phyloP scores from a whole-genome alignment of 2,113 vertebrate species.

The Sturnus vulgaris region DNA sequence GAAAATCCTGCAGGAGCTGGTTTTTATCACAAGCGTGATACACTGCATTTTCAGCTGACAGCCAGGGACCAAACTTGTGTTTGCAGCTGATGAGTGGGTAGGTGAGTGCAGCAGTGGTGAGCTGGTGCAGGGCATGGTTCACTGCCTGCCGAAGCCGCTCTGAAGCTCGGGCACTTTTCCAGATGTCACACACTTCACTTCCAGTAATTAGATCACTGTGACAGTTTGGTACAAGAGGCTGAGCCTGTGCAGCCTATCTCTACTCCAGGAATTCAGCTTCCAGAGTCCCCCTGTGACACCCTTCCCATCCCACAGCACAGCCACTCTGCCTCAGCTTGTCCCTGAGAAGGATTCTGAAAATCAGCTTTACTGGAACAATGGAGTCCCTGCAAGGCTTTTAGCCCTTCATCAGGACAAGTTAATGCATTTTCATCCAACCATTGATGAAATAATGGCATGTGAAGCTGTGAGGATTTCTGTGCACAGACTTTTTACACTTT shows the following conservation, averaged over 20 bases:
- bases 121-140: background rate
- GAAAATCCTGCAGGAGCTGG: background rate
- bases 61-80: background rate
- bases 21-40: background rate
- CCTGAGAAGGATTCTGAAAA: background rate
- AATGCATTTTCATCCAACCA: background rate
- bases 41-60: rapidly evolving
- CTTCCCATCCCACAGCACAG: background rate
- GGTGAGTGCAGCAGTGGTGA: background rate
- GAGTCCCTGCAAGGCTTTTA: background rate
- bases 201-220: slow-evolving; percentile 53
- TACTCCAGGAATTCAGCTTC: background rate
- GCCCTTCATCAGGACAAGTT: background rate
- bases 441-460: background rate
- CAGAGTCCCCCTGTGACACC: background rate
- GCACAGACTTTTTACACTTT: background rate
- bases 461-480: background rate
- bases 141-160: slow-evolving; percentile 14
- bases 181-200: slow-evolving; percentile 53
- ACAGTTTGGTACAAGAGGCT: background rate
- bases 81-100: background rate
- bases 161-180: slow-evolving; percentile 7
- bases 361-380: background rate
- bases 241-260: slow-evolving; percentile 7
- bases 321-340: background rate